Conservation (phyloP, 1,140 invertebrate species). For the Drosophila obscura region DNA sequence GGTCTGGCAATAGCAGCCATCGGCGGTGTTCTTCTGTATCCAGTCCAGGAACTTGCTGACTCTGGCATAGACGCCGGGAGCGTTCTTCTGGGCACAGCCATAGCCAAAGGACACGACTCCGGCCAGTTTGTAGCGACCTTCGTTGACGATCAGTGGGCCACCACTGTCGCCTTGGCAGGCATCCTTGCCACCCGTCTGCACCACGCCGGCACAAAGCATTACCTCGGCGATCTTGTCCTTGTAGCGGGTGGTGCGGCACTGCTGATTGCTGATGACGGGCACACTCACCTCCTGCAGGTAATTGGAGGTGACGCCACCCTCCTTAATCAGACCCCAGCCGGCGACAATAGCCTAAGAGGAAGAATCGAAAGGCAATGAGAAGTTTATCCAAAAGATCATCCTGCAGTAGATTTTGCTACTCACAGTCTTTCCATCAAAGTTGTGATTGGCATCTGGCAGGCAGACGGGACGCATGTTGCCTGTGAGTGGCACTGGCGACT, state of each 20-base stretch:
- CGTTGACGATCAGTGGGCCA: constrained; percentile 76
- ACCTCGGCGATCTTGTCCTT: constrained; percentile 95
- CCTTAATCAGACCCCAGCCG: constrained; percentile 94
- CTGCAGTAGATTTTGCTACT: constrained; percentile 15
- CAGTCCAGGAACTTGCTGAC: constrained; percentile 88
- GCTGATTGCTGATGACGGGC: constrained; percentile 94
- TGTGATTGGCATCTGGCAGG: constrained; percentile 86
- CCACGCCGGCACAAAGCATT: constrained; percentile 95
- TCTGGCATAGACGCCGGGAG: constrained; percentile 91
- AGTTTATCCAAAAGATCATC: too few species aligned
- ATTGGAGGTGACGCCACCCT: constrained; percentile 92
- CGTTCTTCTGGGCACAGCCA: constrained; percentile 89
- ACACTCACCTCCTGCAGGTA: constrained; percentile 92
- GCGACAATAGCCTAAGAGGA: constrained; percentile 89
- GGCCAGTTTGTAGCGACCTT: constrained; percentile 83
- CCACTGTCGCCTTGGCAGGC: constrained; percentile 90
- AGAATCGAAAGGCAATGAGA: neutral
- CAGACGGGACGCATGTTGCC: constrained; percentile 95
- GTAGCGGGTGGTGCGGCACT: constrained; percentile 92
- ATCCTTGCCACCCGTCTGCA: constrained; percentile 94
- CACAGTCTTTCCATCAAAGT: constrained; percentile 75
- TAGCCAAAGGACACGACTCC: constrained; percentile 90
- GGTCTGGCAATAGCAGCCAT: constrained; percentile 73
- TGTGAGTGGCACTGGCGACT: constrained; percentile 88
- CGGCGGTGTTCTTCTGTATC: constrained; percentile 84